Evolutionary conservation across 2,888 invertebrate genomes (phyloP), one percentile per base, ranked within the genome.

Genomic region (Agrilus cyanescens): DNA sequence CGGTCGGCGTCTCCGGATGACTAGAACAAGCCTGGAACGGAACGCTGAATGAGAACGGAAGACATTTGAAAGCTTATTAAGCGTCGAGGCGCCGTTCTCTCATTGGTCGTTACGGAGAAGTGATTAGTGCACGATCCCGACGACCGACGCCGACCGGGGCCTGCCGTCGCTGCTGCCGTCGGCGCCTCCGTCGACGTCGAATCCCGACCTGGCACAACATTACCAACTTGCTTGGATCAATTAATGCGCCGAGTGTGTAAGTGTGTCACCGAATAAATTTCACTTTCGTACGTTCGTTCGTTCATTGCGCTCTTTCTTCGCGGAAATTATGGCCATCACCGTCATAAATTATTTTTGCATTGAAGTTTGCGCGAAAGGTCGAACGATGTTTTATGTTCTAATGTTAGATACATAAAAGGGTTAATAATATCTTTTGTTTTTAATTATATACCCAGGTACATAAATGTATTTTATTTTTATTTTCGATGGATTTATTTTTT

Each of bases 191-290:
- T 10, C 25, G 25, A 4, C 25, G 51, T 47, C 53, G 51, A 50
- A 48, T 47, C 60, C 52, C 52, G 60, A 60, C 61, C 60, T 58
- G 50, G 50, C 50, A 41, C 57, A 61, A 61, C 60, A 49, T 47
- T 50, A 49, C 53, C 54, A 52, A 54, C 56, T 60, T 59, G 51
- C 50, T 49, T 45, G 52, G 51, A 53, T 50, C 58, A 59, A 58
- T 58, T 58, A 58, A 56, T 43, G 46, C 48, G 43, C 32, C 30
- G 12, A 44, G 33, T 45, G 20, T 38, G 46, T 44, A 49, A 53
- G 45, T 51, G 48, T 51, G 53, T 50, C 51, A 50, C 43, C 37
- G 47, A 36, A 46, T 25, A 25, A 25, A 25, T 25, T 25, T 25
- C 25, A 25, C 25, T 25, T 25, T 25, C 25, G 10, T 25, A 25